Percentiles rank a stretch among this genome's conserved stretches.
These are phyloP conservation scores for Pelmatolapia mariae DNA, from an alignment of 2,113 vertebrate species.

Conservation along the genomic window DNA sequence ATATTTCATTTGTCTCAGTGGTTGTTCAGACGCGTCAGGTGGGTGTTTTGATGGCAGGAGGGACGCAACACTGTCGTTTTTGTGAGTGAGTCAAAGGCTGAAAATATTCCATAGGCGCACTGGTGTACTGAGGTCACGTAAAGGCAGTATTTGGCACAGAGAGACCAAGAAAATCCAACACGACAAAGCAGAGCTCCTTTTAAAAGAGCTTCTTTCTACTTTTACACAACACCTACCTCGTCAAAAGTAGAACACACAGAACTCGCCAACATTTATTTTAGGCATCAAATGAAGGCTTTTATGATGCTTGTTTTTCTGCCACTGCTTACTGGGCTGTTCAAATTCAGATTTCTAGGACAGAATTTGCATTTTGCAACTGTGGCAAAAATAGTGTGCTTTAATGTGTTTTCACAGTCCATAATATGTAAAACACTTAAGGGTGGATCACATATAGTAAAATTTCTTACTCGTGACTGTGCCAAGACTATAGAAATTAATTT, in stretches of 20 bases:
- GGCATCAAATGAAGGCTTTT: not conserved
- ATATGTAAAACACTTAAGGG: not conserved
- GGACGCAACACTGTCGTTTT: not conserved
- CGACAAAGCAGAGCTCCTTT: slow-evolving; percentile 47
- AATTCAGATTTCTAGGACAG: not conserved
- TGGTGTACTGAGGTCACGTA: not conserved
- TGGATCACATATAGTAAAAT: not conserved
- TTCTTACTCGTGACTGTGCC: fast-evolving
- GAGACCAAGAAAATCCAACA: not conserved
- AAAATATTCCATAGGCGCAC: not conserved
- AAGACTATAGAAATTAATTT: not conserved
- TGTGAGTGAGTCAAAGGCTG: not conserved
- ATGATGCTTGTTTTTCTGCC: not conserved
- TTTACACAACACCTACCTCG: not conserved
- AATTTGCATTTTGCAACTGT: not conserved
- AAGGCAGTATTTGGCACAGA: not conserved
- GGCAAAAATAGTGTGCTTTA: not conserved
- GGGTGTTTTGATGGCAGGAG: not conserved
- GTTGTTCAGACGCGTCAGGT: not conserved
- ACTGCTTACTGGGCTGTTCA: not conserved
- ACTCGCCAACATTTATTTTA: not conserved
- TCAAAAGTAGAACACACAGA: not conserved
- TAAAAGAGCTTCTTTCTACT: not conserved
- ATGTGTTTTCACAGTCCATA: not conserved
- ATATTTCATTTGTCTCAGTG: slow-evolving; percentile 4